Base-by-base conservation (phyloP, 1,140 invertebrate genomes). In the Penaeus chinensis region DNA sequence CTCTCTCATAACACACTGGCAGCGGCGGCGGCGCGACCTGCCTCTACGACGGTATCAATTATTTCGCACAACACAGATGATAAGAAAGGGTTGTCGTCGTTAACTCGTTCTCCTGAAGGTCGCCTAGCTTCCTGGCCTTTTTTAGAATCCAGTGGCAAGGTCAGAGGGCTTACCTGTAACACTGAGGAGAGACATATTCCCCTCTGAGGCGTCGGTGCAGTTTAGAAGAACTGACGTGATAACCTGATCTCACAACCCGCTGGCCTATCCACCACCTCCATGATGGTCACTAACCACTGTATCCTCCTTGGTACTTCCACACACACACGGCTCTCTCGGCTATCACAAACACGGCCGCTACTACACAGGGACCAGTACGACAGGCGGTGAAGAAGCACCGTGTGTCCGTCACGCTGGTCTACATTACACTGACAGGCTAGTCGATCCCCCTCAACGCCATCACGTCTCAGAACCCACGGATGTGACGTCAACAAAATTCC, bases 181-280 rank as follows among this genome's bases (percentile, higher is more conserved):
- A 77, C 86, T 87, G 78, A 87, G 86, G 69, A 87, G 86, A 87
- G 86, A 87, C 86, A 87, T 87, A 87, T 87, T 87, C 80, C 81
- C 81, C 86, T 74, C 80, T 22, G 66, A 76, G 32, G 66, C 22
- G 42, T 24, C 19, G 16, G 60, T 24, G 69, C 71, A 82, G 74
- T 71, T 81, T 87, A 87, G 85, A 87, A 82, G 86, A 83, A 82
- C 27, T 65, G 79, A 42, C n/a, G 62, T 71, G 32, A 24, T 74
- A 85, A 47, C 63, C 37, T 69, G 54, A 61, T 65, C 80, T 87
- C 71, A 65, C 81, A 65, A 74, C 66, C 80, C 71, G 20, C 32
- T 66, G 32, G n/a, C 74, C 66, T 76, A 66, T 47, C 61, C 69
- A 65, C 69, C 65, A 82, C 85, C 85, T 87, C 86, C 86, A 87